These are phyloP conservation scores for Leguminivora glycinivorella DNA, from an alignment of 1,140 invertebrate genomes.

Conservation along the genomic window DNA sequence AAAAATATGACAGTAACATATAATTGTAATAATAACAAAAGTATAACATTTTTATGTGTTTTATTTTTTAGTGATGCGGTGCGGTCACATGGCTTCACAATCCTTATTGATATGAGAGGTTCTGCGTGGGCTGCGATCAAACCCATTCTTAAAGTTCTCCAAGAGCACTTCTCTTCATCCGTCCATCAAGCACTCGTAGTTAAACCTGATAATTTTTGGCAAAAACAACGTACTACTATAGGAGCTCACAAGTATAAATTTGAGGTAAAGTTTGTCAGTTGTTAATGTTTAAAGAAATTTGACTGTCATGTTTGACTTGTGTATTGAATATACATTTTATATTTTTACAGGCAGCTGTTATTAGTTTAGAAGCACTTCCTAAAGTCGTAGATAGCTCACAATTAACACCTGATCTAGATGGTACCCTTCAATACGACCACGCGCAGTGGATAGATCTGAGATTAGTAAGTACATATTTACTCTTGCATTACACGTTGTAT, in stretches of 20 bases:
- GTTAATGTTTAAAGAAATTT: neutral
- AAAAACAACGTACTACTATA: constrained; percentile 97
- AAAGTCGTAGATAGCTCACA: constrained; percentile 96
- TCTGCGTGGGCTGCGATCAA: constrained; percentile 96
- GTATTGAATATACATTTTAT: constrained; percentile 38
- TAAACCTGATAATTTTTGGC: constrained; percentile 99
- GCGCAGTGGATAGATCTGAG: constrained; percentile 97
- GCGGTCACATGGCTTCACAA: constrained; percentile 93
- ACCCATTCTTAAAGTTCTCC: constrained; percentile 97
- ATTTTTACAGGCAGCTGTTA: constrained; percentile 93
- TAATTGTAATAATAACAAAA: too few relatives aligned
- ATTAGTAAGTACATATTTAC: constrained; percentile 74
- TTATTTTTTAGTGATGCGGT: constrained; percentile 90
- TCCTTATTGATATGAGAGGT: constrained; percentile 97
- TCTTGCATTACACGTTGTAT: neutral
- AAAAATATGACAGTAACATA: too few relatives aligned
- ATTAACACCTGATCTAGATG: constrained; percentile 95
- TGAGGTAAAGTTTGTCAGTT: constrained; percentile 86
- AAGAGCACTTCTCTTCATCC: constrained; percentile 94
- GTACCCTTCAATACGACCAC: constrained; percentile 96
- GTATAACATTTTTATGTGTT: neutral
- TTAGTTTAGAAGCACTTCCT: constrained; percentile 94
- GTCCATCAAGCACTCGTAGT: constrained; percentile 97
- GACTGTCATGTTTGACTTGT: neutral
- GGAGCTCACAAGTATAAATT: constrained; percentile 99